Percentiles rank a stretch among this genome's conserved stretches.
These are phyloP conservation scores for Lasioglossum zephyrum DNA, from an alignment of 2,888 invertebrate genomes.

Conservation along the genomic window DNA sequence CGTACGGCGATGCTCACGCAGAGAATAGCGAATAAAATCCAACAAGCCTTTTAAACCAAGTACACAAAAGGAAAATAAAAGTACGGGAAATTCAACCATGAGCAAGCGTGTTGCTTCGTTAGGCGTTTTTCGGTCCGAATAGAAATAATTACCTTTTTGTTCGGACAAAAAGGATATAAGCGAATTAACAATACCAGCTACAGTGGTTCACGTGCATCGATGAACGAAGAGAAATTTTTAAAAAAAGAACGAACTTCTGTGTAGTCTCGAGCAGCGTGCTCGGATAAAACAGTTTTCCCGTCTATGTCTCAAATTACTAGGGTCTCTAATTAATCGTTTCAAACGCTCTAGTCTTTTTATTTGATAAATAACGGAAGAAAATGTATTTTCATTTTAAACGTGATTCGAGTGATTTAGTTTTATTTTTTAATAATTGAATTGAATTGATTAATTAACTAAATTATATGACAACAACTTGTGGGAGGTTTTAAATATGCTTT, in stretches of 20 bases:
- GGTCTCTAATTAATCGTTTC: not conserved
- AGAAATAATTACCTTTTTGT: conserved; percentile 73
- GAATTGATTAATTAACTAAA: not conserved
- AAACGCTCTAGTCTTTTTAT: not conserved
- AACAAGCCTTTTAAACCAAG: conserved; percentile 36
- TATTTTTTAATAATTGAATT: no score
- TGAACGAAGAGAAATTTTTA: conserved; percentile 25
- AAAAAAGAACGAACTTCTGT: conserved; percentile 26
- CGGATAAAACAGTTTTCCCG: conserved; percentile 25
- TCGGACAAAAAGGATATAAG: conserved; percentile 65
- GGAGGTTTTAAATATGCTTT: no score
- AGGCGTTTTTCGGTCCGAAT: conserved; percentile 71
- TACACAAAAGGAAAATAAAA: conserved; percentile 35
- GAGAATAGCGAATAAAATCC: conserved; percentile 16
- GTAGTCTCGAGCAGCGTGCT: conserved; percentile 22
- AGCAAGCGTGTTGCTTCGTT: conserved; percentile 68
- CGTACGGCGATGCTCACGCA: not conserved
- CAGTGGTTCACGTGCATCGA: conserved; percentile 56
- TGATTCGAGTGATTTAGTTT: no score
- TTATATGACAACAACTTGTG: not conserved
- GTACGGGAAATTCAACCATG: conserved; percentile 44
- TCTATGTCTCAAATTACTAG: conserved; percentile 16
- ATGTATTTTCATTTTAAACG: no score
- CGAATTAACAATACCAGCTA: conserved; percentile 64
- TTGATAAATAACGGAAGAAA: no score